Percentiles rank a stretch among this genome's conserved stretches.
Evolutionary conservation across 2,797 vertebrate species (phyloP).

Genomic region (Gymnothorax reevesii): DNA sequence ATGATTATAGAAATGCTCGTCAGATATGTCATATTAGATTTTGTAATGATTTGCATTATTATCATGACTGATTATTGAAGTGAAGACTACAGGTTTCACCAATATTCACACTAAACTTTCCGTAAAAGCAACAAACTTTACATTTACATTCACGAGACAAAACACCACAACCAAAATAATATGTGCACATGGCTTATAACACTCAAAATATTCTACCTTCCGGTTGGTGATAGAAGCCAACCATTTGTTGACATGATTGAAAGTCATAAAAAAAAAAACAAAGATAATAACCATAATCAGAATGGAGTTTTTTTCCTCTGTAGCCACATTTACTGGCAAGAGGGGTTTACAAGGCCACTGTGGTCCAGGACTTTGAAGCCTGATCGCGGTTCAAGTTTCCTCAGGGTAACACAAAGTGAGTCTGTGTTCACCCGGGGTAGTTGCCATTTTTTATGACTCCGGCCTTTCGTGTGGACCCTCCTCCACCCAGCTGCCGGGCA

Average conservation of each 20-base stretch:
- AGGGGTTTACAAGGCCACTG: conserved; percentile 7
- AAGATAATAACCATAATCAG: background rate
- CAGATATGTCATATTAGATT: background rate
- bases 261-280: background rate
- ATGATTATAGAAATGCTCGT: conserved; percentile 18
- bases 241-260: background rate
- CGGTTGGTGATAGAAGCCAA: background rate
- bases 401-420: background rate
- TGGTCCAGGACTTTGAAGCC: background rate
- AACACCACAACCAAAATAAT: background rate
- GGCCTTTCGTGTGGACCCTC: background rate
- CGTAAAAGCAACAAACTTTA: background rate
- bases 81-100: background rate
- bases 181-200: background rate
- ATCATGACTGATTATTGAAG: background rate
- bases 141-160: background rate
- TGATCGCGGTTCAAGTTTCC: background rate
- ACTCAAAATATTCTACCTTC: background rate
- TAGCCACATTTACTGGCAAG: background rate
- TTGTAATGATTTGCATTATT: background rate
- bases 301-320: background rate
- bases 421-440: background rate
- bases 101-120: background rate
- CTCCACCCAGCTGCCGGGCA: too few relatives aligned
- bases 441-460: background rate